Base-by-base conservation (phyloP, 2,113 vertebrate genomes). In the Perognathus longimembris region DNA sequence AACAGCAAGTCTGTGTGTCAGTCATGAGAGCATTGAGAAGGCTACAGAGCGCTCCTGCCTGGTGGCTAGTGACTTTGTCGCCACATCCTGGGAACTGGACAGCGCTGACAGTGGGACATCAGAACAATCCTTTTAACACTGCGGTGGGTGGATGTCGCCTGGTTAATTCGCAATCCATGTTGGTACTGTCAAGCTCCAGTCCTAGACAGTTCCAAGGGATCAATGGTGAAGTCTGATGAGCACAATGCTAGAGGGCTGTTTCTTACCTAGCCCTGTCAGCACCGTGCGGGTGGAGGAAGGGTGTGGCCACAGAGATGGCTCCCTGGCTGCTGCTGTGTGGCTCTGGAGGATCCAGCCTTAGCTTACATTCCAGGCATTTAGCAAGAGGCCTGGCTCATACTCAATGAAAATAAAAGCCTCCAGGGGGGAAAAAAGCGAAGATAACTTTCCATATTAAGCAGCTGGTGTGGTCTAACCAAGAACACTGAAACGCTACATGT, bases 401-500 rank as follows among this genome's bases (percentile, higher is more conserved):
- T 78, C 59, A 92, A 32, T n/a, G 17, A 80, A 95, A 83, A 84
- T 75, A 57, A 91, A 94, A 74, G 42, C 7, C 32, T 50, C 36
- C 6, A 17, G 18, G 26, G 40, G 5, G 15, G 42, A 32, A 78
- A 32, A 73, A 28, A 18, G 5, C 54, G 40, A 54, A 76, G 30
- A 28, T 70, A 38, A 73, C 28, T 69, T 77, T 61, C 38, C 66
- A 91, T 32, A 40, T 85, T 63, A 89, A 66, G 89, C 82, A 45
- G 15, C 22, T 66, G 20, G 15, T 66, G 6, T 7, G 24, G 30
- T 86, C 24, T 61, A 17, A 5, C 5, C n/a, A 54, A 59, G 30
- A 63, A 8, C 71, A 69, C 38, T 36, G n/a, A 26, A 69, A 36
- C 30, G 45, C 14, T 57, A 87, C 17, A 32, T 36, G 76, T 84